phyloP scores from a whole-genome alignment of 2,113 vertebrate species.

The Petromus typicus region DNA sequence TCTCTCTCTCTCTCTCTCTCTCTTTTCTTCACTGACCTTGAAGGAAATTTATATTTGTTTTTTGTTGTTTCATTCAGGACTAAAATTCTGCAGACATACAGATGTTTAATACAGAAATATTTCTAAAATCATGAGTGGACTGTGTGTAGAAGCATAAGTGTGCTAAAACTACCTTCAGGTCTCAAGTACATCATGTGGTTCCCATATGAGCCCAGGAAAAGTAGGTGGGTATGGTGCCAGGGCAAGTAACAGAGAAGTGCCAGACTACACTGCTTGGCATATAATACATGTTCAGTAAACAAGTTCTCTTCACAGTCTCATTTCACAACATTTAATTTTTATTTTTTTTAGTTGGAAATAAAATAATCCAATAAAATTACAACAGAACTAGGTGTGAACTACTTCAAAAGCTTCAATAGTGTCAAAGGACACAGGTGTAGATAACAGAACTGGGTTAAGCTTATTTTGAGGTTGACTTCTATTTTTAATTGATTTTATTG shows the following conservation, averaged over 20 bases:
- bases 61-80: neutral
- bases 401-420: too few species aligned
- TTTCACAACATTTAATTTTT: neutral
- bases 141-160: neutral
- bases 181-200: neutral
- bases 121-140: neutral
- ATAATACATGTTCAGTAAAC: neutral
- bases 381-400: too few species aligned
- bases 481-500: too few species aligned
- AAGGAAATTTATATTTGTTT: neutral
- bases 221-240: neutral
- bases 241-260: too few species aligned
- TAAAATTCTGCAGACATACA: neutral
- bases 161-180: neutral
- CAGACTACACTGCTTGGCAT: neutral
- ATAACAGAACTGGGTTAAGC: too few species aligned
- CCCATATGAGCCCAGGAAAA: neutral
- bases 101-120: neutral
- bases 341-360: too few species aligned
- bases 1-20: too few species aligned
- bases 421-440: too few species aligned
- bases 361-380: too few species aligned
- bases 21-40: neutral
- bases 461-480: too few species aligned
- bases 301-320: neutral